phyloP scores from a whole-genome alignment of 1,140 invertebrate genomes.

The Penaeus chinensis region DNA sequence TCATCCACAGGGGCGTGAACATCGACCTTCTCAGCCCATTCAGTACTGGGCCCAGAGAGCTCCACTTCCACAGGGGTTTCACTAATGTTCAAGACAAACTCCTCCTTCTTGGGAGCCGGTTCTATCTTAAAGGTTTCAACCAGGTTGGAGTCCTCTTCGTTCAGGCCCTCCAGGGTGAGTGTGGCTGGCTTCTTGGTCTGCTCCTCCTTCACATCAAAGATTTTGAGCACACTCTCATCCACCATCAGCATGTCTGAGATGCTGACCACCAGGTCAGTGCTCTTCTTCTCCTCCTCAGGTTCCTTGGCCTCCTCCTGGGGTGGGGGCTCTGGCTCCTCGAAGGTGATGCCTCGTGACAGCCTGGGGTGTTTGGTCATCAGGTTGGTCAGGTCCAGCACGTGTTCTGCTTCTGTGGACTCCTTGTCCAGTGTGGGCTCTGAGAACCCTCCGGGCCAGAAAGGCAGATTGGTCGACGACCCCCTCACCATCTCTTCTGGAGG shows the following conservation, averaged over 20 bases:
- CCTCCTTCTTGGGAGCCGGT: constrained; percentile 46
- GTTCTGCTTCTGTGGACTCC: constrained; percentile 53
- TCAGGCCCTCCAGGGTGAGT: constrained; percentile 44
- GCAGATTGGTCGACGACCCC: constrained; percentile 79
- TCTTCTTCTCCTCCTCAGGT: constrained; percentile 66
- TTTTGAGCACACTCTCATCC: constrained; percentile 55
- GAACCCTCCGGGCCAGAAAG: constrained; percentile 85
- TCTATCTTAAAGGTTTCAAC: constrained; percentile 55
- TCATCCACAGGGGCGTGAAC: constrained; percentile 82
- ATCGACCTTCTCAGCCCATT: constrained; percentile 91
- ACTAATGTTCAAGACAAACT: constrained; percentile 60
- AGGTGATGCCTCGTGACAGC: constrained; percentile 64
- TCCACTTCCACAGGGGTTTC: constrained; percentile 41
- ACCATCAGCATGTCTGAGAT: constrained; percentile 58
- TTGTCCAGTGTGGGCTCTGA: constrained; percentile 71
- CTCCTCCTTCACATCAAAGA: constrained; percentile 49
- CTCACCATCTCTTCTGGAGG: constrained; percentile 74
- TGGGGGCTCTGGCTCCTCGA: constrained; percentile 66
- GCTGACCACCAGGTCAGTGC: constrained; percentile 40
- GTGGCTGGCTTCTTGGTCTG: neutral
- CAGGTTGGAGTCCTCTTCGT: constrained; percentile 58
- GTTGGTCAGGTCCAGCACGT: constrained; percentile 50
- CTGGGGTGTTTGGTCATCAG: constrained; percentile 57
- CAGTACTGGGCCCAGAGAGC: constrained; percentile 63
- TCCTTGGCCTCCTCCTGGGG: constrained; percentile 69